phyloP scores from a whole-genome alignment of 2,797 vertebrate species.

The Epinephelus malabaricus region DNA sequence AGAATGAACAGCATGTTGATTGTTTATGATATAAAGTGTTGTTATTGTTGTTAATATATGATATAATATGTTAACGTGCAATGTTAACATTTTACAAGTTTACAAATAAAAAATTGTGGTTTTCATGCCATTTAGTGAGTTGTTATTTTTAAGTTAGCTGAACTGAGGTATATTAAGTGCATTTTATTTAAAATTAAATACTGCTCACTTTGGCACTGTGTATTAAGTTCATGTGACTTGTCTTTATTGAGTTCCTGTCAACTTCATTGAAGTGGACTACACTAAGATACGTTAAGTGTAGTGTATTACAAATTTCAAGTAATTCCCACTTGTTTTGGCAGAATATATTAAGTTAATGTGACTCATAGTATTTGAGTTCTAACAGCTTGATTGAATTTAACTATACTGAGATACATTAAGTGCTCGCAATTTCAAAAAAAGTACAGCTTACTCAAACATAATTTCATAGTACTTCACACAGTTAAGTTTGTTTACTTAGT shows the following conservation, averaged over 20 bases:
- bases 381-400: not conserved
- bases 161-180: not conserved
- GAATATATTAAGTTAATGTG: conserved; percentile 4
- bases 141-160: not conserved
- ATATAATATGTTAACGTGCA: no score
- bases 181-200: not conserved
- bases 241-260: conserved; percentile 8
- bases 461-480: no score
- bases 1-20: no score
- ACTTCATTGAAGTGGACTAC: not conserved
- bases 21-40: no score
- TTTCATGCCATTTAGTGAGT: not conserved
- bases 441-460: not conserved
- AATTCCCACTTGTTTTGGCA: conserved; percentile 4
- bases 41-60: not conserved
- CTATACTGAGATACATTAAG: not conserved
- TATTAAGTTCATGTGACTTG: not conserved
- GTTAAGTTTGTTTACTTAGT: no score
- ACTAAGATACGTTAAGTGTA: not conserved
- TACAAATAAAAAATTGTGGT: not conserved
- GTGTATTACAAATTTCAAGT: not conserved
- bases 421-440: not conserved
- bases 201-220: no score
- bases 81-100: not conserved
- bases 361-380: conserved; percentile 1